Percentiles rank a stretch among this genome's conserved stretches.
Conservation (phyloP, 2,888 invertebrate genomes). For the Thumatha senex region DNA sequence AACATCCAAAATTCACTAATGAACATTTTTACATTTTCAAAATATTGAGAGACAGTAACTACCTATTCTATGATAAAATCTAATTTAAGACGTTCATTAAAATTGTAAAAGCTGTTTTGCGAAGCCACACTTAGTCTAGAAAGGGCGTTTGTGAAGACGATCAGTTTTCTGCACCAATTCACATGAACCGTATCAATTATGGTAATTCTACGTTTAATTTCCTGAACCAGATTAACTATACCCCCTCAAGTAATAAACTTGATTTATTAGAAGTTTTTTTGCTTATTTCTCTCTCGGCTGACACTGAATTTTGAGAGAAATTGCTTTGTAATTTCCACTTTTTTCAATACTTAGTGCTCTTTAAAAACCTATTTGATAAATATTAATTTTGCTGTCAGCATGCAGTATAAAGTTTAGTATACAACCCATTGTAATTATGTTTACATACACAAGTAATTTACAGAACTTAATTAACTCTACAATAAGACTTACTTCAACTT, state of each 20-base stretch:
- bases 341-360: not conserved
- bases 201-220: conserved; percentile 81
- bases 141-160: conserved; percentile 46
- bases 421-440: too few species aligned
- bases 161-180: conserved; percentile 76
- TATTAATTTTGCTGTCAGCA: too few species aligned
- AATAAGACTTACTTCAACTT: too few species aligned
- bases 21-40: too few species aligned
- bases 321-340: conserved; percentile 15
- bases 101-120: conserved; percentile 47
- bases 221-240: conserved; percentile 75
- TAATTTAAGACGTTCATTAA: conserved; percentile 56
- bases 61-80: conserved; percentile 37
- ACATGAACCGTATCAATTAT: conserved; percentile 80
- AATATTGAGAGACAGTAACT: too few species aligned
- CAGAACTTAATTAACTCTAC: too few species aligned
- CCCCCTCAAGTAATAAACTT: conserved; percentile 72
- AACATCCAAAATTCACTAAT: too few species aligned
- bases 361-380: not conserved
- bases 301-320: conserved; percentile 20
- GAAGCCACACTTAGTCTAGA: conserved; percentile 38
- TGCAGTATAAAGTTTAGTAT: too few species aligned
- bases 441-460: too few species aligned
- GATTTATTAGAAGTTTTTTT: conserved; percentile 70
- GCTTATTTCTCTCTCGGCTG: conserved; percentile 47